phyloP scores from a whole-genome alignment of 2,888 invertebrate genomes.

The Leucophora obtusa region DNA sequence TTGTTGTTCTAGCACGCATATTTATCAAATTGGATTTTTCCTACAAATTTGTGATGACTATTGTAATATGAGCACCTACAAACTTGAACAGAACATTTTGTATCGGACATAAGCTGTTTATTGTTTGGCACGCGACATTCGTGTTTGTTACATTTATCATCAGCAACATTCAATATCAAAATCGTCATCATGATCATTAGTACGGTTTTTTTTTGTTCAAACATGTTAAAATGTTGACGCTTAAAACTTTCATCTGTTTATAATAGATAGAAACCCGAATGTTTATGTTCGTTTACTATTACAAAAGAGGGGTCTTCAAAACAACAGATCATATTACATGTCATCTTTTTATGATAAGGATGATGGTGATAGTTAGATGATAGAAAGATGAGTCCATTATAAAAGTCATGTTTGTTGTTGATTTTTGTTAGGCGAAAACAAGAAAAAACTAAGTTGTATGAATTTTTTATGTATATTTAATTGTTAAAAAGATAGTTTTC shows the following conservation, averaged over 20 bases:
- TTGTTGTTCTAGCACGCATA: not conserved
- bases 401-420: slow-evolving; percentile 25
- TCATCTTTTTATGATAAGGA: slow-evolving; percentile 51
- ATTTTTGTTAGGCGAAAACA: not conserved
- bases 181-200: slow-evolving; percentile 22
- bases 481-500: too few species aligned
- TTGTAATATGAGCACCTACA: slow-evolving; percentile 47
- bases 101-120: slow-evolving; percentile 4
- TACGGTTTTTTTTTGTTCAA: slow-evolving; percentile 16
- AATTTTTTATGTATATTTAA: too few species aligned
- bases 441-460: too few species aligned
- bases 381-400: slow-evolving; percentile 17
- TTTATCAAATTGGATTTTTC: slow-evolving; percentile 45
- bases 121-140: slow-evolving; percentile 60
- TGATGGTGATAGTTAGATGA: slow-evolving; percentile 25
- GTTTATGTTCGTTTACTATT: slow-evolving; percentile 33
- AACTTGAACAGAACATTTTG: slow-evolving; percentile 15
- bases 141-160: slow-evolving; percentile 26
- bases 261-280: slow-evolving; percentile 6
- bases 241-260: slow-evolving; percentile 58
- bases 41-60: not conserved
- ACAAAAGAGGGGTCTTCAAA: slow-evolving; percentile 26
- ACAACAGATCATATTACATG: slow-evolving; percentile 57
- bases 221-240: not conserved
- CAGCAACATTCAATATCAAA: slow-evolving; percentile 14